Evolutionary conservation across 2,797 vertebrate species (phyloP).

Genomic region (Crossoptilon crossoptilon): DNA sequence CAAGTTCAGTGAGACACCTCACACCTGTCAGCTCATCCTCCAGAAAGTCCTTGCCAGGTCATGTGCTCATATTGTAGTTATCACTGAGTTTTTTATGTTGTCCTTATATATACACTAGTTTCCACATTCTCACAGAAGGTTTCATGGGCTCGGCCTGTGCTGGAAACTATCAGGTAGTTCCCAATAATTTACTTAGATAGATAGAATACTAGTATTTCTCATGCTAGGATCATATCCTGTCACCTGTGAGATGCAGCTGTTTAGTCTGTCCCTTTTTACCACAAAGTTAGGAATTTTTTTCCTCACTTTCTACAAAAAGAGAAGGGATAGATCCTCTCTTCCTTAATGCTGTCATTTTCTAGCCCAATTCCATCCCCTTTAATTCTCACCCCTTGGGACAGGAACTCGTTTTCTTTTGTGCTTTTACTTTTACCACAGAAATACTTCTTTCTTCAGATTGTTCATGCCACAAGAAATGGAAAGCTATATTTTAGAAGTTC

Average conservation of each 20-base stretch:
- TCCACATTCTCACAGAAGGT: neutral
- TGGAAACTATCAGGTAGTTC: neutral
- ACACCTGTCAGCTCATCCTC: neutral
- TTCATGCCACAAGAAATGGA: neutral
- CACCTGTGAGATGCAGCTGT: neutral
- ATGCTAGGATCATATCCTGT: neutral
- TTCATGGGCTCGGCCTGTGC: neutral
- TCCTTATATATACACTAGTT: neutral
- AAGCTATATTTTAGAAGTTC: neutral
- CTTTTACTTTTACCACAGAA: neutral
- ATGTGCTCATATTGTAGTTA: neutral
- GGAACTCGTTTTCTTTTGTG: neutral
- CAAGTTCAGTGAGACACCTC: neutral
- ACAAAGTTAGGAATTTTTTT: neutral
- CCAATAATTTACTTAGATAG: neutral
- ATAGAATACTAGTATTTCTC: neutral
- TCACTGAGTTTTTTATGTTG: neutral
- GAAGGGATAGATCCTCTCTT: neutral
- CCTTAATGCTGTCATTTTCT: neutral
- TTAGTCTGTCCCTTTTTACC: neutral
- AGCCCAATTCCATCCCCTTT: neutral
- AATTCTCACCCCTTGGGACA: neutral
- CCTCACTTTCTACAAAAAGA: neutral
- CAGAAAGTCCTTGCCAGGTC: neutral
- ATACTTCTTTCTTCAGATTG: neutral